Evolutionary conservation across 2,797 vertebrate genomes (phyloP), one percentile per base, ranked within the genome.

Genomic region (Gastrophryne carolinensis): DNA sequence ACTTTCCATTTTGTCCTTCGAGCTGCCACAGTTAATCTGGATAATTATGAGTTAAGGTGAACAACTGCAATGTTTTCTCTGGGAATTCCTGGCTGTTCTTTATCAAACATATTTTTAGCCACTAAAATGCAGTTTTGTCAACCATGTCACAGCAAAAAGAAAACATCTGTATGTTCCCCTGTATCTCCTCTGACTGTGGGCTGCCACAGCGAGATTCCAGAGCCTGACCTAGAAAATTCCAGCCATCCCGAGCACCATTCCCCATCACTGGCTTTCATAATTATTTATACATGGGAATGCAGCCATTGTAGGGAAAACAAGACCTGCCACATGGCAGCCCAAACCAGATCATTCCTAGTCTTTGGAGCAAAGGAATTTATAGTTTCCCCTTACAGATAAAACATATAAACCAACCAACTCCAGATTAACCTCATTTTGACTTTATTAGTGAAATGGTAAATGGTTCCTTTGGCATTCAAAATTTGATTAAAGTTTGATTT

Each of bases 181-280:
- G 50, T 62, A 65, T 73, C 66, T 78, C 50, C 62, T 68, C 13
- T 67, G 73, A 1, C 1, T 60, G 79, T 62, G 13, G 21, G 60
- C 39, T 61, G 41, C 52, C 60, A 77, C 79, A 41, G 35, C 66
- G 70, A 24, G 53, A 84, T 81, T 83, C 73, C 72, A 68, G 44
- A 29, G 5, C 15, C 0, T 23, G 54, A 82, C 57, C 77, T 80
- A 65, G 56, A 78, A 85, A 81, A 86, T 79, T 74, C 79, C 79
- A 81, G 8, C 39, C 64, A 53, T 81, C n/a, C 79, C 15, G 24
- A 19, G 44, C 30, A 56, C 2, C 64, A 50, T 50, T 65, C 70
- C 19, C 13, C 8, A 19, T 13, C 7, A 5, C 37, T 63, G 72
- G 60, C 66, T 56, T 76, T 47, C 7, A 19, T 79, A 62, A 56